These are phyloP conservation scores for Heliornis fulica DNA, from an alignment of 2,113 vertebrate genomes.

Conservation along the genomic window DNA sequence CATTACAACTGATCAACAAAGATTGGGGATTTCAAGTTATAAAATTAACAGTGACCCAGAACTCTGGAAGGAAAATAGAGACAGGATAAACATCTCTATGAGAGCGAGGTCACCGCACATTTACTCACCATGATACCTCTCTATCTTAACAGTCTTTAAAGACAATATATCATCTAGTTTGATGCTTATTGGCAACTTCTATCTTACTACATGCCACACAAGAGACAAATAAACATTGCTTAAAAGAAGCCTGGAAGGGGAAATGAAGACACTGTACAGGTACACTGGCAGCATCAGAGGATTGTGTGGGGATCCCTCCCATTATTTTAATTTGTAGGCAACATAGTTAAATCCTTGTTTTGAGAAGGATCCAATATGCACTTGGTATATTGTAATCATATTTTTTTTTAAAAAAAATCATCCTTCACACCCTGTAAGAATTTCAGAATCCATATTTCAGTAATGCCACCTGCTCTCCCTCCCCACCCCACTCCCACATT, in stretches of 20 bases:
- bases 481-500: neutral
- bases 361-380: neutral
- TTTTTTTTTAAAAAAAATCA: neutral
- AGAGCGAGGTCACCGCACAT: neutral
- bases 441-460: neutral
- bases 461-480: neutral
- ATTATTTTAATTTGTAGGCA: neutral
- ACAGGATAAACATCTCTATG: neutral
- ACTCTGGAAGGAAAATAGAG: neutral
- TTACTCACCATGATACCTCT: neutral
- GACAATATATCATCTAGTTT: neutral
- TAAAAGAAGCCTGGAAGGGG: neutral
- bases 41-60: neutral
- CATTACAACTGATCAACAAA: neutral
- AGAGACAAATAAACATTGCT: neutral
- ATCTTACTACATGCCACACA: neutral
- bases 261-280: neutral
- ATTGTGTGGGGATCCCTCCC: neutral
- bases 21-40: neutral
- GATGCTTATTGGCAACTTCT: neutral
- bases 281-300: neutral
- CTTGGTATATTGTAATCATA: neutral
- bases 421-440: neutral
- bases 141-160: neutral
- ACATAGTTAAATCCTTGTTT: neutral